phyloP scores from a whole-genome alignment of 2,888 invertebrate genomes.

The Acronicta leporina region DNA sequence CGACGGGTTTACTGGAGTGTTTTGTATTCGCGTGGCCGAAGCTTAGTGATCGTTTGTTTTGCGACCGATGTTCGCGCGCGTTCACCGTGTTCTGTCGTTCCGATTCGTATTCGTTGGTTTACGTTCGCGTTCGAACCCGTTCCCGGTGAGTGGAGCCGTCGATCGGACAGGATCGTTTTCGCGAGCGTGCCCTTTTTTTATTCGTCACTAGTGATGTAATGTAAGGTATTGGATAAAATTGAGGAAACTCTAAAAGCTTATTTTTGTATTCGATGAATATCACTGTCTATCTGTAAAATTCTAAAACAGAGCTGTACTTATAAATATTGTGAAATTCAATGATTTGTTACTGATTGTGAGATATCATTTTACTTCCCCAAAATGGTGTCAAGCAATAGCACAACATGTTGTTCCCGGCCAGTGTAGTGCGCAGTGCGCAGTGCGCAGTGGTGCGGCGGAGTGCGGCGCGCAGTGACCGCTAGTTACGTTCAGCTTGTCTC shows the following conservation, averaged over 20 bases:
- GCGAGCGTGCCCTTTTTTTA: constrained; percentile 81
- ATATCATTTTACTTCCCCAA: constrained; percentile 85
- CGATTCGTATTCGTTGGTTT: constrained; percentile 69
- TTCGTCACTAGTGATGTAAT: constrained; percentile 84
- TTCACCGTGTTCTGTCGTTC: constrained; percentile 75
- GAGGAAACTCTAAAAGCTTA: constrained; percentile 88
- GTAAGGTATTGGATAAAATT: constrained; percentile 85
- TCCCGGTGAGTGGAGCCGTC: constrained; percentile 73
- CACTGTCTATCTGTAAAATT: constrained; percentile 85
- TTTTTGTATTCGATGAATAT: constrained; percentile 87
- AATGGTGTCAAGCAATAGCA: constrained; percentile 80
- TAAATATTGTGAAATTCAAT: constrained; percentile 66
- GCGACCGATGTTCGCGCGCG: constrained; percentile 82
- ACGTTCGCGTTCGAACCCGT: constrained; percentile 75
- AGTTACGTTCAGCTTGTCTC: constrained; percentile 65
- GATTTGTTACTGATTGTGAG: constrained; percentile 74
- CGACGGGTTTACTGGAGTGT: constrained; percentile 81
- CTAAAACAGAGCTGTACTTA: constrained; percentile 76
- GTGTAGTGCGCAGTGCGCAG: constrained; percentile 83
- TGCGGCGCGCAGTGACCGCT: constrained; percentile 72
- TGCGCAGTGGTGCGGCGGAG: constrained; percentile 49
- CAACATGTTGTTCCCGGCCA: constrained; percentile 64
- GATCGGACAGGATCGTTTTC: constrained; percentile 78
- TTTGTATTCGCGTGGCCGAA: constrained; percentile 85
- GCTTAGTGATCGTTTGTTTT: constrained; percentile 86